A percentile compares a stretch with the other conserved stretches of the same genome.
Evolutionary conservation across 2,797 vertebrate species (phyloP).

Genomic region (Oreonectes daqikongensis): DNA sequence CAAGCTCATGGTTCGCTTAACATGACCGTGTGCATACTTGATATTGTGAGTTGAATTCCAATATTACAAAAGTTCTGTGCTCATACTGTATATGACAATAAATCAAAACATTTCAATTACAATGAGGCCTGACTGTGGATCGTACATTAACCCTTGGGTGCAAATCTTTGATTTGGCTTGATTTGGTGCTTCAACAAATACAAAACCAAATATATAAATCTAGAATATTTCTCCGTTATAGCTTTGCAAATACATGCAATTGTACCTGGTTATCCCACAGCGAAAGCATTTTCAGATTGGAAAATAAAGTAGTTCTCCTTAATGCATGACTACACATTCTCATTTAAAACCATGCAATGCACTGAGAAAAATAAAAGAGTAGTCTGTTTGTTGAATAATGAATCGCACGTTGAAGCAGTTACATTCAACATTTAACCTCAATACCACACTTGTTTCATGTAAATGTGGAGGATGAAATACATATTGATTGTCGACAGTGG

Average conservation of each 20-base stretch:
- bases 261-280: not conserved
- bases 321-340: not conserved
- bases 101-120: slow-evolving; percentile 17
- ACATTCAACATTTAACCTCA: slow-evolving; percentile 62
- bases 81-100: slow-evolving; percentile 17
- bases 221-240: slow-evolving; percentile 9
- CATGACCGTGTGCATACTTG: slow-evolving; percentile 35
- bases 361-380: slow-evolving; percentile 2
- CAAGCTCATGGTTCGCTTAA: slow-evolving; percentile 20
- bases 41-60: not conserved
- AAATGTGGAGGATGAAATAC: slow-evolving; percentile 40
- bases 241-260: slow-evolving; percentile 18
- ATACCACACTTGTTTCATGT: slow-evolving; percentile 40
- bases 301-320: not conserved
- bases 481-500: not conserved
- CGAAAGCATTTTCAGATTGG: slow-evolving; percentile 1
- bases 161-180: slow-evolving; percentile 37
- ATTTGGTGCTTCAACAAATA: slow-evolving; percentile 18
- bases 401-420: slow-evolving; percentile 47
- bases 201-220: slow-evolving; percentile 21
- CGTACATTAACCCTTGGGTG: slow-evolving; percentile 44
- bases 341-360: not conserved
- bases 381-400: slow-evolving; percentile 1
- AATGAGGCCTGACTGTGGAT: slow-evolving; percentile 27
- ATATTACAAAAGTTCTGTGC: slow-evolving; percentile 38